Evolutionary conservation across 2,888 invertebrate genomes (phyloP), one percentile per base, ranked within the genome.

Genomic region (Coremacera marginata): DNA sequence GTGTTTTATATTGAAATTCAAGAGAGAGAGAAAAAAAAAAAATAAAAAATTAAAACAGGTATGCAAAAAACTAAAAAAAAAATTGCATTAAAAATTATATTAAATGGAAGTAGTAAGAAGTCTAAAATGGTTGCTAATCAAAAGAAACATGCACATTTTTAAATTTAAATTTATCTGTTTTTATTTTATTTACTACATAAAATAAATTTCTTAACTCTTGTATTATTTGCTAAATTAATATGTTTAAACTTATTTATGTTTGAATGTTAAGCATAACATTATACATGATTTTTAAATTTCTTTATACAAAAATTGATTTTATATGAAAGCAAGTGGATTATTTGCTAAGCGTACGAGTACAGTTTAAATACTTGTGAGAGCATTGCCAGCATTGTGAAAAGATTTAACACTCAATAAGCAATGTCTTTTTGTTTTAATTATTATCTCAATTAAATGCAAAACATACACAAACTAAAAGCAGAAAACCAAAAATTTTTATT

Each of bases 331-430:
- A 27, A 55, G 27, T 68, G 0, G 62, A 62, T 70, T 76, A 75
- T 76, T 70, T 34, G 63, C 70, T 60, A 67, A 22, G 67, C 74
- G 67, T 14, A 44, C 25, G 67, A 67, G 67, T 14, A 44, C 25
- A 37, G 55, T 22, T 62, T 9, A 62, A 70, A 70, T 71, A 76
- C 70, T 71, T 76, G 31, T 31, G 72, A 72, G 55, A 70, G 67
- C 76, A 19, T 62, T 77, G 73, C 62, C 73, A 67, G 31, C 19
- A 34, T 8, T 71, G 60, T 60, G 37, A 52, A 65, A 63, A 63
- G 8, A 34, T 34, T 14, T 14, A 25, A 19, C 8, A 25, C 25
- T 25, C 57, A 68, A 52, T 55, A 19, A 67, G 22, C 27, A 27
- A 16, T 63, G 51, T 63, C 62, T 63, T 63, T 63, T 63, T 27